Conservation (phyloP, 2,797 vertebrate genomes). For the Sorex maritimensis region DNA sequence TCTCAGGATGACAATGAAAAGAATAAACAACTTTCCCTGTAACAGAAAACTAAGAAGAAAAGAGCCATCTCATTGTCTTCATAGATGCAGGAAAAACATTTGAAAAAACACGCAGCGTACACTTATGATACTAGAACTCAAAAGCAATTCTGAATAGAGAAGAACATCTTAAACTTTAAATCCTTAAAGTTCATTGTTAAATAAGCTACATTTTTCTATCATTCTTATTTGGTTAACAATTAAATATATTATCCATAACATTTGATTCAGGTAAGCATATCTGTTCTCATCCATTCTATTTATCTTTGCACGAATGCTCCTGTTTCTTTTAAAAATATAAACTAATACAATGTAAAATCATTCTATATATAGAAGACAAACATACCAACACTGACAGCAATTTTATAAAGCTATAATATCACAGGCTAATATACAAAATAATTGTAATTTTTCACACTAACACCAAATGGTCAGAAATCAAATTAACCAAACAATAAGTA, state of each 20-base stretch:
- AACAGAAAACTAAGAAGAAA: too few relatives aligned
- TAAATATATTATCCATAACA: background rate
- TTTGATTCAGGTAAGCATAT: background rate
- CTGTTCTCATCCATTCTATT: background rate
- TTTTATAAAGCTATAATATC: background rate
- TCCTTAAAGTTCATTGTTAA: background rate
- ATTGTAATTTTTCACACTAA: background rate
- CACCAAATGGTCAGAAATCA: background rate
- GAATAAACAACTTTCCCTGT: too few relatives aligned
- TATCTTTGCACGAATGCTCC: background rate
- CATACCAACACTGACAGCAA: background rate
- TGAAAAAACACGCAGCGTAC: background rate
- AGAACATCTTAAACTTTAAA: background rate
- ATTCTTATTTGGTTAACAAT: background rate
- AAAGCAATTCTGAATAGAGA: background rate
- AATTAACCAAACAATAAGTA: conserved; percentile 11
- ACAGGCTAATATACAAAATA: background rate
- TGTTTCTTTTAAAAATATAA: conserved; percentile 4
- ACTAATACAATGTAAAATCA: background rate
- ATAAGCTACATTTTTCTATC: background rate
- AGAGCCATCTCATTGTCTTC: background rate
- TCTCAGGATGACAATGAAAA: background rate
- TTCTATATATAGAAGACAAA: conserved; percentile 6
- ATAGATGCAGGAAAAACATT: background rate
- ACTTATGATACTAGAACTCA: background rate